Conservation (phyloP, 2,113 vertebrate genomes). For the Hemiprocne comata region DNA sequence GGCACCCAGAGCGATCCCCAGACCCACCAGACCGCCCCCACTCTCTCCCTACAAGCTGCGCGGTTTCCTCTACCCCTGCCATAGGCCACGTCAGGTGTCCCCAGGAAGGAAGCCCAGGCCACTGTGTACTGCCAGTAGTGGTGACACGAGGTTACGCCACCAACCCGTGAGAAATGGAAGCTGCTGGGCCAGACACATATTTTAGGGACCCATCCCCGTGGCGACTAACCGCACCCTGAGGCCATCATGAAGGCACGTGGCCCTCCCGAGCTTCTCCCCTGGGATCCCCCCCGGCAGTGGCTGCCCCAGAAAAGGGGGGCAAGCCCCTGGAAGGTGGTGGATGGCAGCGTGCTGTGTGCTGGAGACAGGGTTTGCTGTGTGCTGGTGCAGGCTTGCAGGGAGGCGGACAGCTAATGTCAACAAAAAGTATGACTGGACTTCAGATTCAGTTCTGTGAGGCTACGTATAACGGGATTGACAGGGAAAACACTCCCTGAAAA, state of each 20-base stretch:
- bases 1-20: background rate
- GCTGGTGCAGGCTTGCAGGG: background rate
- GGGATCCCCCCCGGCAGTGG: background rate
- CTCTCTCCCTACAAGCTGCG: background rate
- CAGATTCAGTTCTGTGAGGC: background rate
- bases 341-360: fast-evolving
- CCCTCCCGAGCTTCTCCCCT: background rate
- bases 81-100: background rate
- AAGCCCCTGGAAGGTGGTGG: fast-evolving
- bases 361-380: background rate
- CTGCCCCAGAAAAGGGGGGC: background rate
- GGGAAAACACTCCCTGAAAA: background rate
- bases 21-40: background rate
- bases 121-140: background rate
- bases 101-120: background rate
- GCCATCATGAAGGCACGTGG: background rate
- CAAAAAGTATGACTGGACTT: background rate
- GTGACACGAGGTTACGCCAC: background rate
- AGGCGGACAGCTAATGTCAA: background rate
- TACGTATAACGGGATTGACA: background rate
- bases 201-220: background rate
- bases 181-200: background rate
- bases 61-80: background rate
- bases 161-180: background rate
- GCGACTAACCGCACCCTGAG: background rate